A percentile compares a stretch with the other conserved stretches of the same genome.
These are phyloP conservation scores for Pongo pygmaeus DNA, from an alignment of 2,113 vertebrate genomes.

Conservation along the genomic window DNA sequence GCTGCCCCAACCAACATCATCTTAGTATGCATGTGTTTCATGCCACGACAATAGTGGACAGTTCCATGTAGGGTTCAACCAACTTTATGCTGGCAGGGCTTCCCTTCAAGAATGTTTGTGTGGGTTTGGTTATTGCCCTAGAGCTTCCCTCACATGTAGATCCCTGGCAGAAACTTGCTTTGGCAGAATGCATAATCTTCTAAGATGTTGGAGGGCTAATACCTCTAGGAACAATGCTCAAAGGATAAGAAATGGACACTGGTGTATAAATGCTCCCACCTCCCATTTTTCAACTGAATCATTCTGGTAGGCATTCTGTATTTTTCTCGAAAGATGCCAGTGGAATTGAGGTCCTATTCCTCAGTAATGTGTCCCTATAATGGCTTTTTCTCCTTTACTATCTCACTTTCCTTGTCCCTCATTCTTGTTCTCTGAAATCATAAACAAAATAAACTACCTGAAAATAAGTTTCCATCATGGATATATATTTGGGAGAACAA, in stretches of 20 bases:
- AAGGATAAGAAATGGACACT: not conserved
- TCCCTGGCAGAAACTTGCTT: not conserved
- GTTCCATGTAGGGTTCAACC: not conserved
- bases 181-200: not conserved
- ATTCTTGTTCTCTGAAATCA: not conserved
- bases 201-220: not conserved
- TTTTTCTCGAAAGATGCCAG: not conserved
- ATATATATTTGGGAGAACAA: not conserved
- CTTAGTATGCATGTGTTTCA: not conserved
- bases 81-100: not conserved
- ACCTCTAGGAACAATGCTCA: not conserved
- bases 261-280: not conserved
- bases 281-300: not conserved
- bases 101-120: not conserved
- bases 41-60: accelerated
- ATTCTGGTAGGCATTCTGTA: not conserved
- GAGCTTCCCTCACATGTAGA: not conserved
- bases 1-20: not conserved
- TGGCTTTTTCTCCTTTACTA: not conserved
- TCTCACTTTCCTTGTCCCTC: not conserved
- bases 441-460: not conserved
- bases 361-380: not conserved
- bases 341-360: not conserved
- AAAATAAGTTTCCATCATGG: not conserved
- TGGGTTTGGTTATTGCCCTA: not conserved